Conservation (phyloP, 2,113 vertebrate species). For the Ranitomeya imitator region DNA sequence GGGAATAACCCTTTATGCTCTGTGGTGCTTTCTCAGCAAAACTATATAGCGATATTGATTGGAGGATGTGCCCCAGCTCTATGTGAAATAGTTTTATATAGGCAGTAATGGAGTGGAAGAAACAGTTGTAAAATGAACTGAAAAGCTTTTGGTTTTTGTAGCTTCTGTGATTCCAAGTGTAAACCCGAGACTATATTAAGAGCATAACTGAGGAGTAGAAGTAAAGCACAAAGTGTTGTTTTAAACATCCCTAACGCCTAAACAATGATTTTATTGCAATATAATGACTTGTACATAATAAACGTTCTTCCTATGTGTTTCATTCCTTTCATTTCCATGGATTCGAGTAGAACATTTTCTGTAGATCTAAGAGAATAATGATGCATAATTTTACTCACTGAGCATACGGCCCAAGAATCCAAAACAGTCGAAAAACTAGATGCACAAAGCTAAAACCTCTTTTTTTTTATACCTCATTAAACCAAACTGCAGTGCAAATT, state of each 20-base stretch:
- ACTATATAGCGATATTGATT: not conserved
- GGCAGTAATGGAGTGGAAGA: not conserved
- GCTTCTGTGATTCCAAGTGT: not conserved
- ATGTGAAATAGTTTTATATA: not conserved
- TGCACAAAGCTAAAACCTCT: slow-evolving; percentile 38
- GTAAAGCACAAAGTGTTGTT: slow-evolving; percentile 10
- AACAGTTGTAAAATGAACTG: not conserved
- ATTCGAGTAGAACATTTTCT: slow-evolving; percentile 27
- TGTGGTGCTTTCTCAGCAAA: too few relatives aligned
- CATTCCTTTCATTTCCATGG: not conserved
- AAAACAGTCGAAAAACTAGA: slow-evolving; percentile 42
- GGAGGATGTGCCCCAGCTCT: not conserved
- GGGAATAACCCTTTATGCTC: too few relatives aligned
- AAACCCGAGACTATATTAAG: not conserved
- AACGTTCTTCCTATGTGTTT: slow-evolving; percentile 1
- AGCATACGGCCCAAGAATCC: slow-evolving; percentile 35
- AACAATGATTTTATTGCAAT: slow-evolving; percentile 33
- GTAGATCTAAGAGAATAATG: slow-evolving; percentile 47
- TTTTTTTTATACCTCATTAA: slow-evolving; percentile 54
- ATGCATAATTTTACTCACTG: slow-evolving; percentile 45
- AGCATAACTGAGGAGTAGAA: not conserved
- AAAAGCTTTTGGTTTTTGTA: not conserved
- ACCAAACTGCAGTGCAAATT: slow-evolving; percentile 45
- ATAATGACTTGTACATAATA: slow-evolving; percentile 32
- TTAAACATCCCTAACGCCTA: slow-evolving; percentile 25